These are phyloP conservation scores for Scartelaos histophorus DNA, from an alignment of 2,113 vertebrate genomes.

Conservation along the genomic window DNA sequence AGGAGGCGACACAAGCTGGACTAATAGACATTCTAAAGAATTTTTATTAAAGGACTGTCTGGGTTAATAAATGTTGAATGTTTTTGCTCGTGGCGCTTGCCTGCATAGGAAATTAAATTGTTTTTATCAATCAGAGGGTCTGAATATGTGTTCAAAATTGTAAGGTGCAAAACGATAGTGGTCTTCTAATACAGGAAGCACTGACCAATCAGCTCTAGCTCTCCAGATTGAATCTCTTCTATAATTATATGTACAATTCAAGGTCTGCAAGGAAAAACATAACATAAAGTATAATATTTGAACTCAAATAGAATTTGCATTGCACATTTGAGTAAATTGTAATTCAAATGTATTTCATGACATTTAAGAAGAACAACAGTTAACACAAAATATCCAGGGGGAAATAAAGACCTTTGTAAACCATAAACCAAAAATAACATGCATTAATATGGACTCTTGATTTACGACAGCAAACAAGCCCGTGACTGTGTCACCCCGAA, in stretches of 20 bases:
- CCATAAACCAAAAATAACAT: not conserved
- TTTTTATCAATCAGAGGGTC: not conserved
- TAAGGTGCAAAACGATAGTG: too few species aligned
- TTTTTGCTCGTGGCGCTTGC: not conserved
- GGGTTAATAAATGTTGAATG: not conserved
- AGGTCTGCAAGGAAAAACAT: not conserved
- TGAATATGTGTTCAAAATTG: not conserved
- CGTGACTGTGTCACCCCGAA: conserved; percentile 1
- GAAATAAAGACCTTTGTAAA: conserved; percentile 5
- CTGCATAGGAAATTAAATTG: not conserved
- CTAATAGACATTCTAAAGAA: not conserved
- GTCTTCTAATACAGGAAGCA: too few species aligned
- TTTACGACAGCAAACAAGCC: not conserved
- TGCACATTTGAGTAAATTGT: not conserved
- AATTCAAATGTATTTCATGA: conserved; percentile 3
- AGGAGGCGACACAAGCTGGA: not conserved
- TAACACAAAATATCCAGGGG: conserved; percentile 10
- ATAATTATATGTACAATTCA: too few species aligned
- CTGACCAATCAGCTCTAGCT: too few species aligned
- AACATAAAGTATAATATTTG: not conserved
- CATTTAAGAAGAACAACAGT: conserved; percentile 27
- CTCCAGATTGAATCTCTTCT: too few species aligned
- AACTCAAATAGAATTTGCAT: not conserved
- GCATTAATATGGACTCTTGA: conserved; percentile 14
- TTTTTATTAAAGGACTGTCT: not conserved